Percentiles rank a stretch among this genome's conserved stretches.
Evolutionary conservation across 2,888 invertebrate genomes (phyloP).

Genomic region (Furcula furcula): DNA sequence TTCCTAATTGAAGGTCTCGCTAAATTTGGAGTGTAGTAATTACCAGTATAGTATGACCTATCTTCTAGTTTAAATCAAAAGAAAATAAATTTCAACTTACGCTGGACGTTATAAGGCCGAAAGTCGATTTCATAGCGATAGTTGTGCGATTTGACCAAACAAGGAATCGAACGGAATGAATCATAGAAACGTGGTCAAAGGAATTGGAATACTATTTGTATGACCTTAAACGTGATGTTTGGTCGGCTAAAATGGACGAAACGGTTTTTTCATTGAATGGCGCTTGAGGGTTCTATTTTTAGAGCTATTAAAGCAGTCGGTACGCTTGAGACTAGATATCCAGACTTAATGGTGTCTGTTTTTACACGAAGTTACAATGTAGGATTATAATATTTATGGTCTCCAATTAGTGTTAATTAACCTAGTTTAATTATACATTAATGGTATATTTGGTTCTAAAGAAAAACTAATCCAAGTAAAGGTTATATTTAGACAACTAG

Average conservation of each 20-base stretch:
- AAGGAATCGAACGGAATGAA: slow-evolving; percentile 43
- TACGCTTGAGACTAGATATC: slow-evolving; percentile 7
- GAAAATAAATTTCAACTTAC: slow-evolving; percentile 11
- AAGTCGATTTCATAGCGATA: slow-evolving; percentile 34
- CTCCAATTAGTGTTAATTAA: no score
- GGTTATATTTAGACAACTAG: no score
- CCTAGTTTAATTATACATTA: no score
- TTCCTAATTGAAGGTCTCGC: slow-evolving; percentile 27
- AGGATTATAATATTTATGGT: background rate
- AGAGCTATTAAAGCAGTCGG: slow-evolving; percentile 16
- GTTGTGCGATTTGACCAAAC: slow-evolving; percentile 54
- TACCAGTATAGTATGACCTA: slow-evolving; percentile 23
- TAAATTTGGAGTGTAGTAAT: slow-evolving; percentile 14
- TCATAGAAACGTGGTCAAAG: slow-evolving; percentile 32
- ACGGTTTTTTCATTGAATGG: slow-evolving; percentile 17
- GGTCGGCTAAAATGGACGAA: slow-evolving; percentile 7
- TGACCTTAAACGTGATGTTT: slow-evolving; percentile 17
- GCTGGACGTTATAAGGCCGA: slow-evolving; percentile 38
- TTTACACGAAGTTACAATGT: background rate
- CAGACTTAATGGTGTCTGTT: slow-evolving; percentile 1
- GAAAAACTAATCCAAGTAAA: no score
- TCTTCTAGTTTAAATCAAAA: slow-evolving; percentile 12
- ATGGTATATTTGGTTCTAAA: no score
- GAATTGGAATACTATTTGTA: slow-evolving; percentile 27
- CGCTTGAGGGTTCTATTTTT: slow-evolving; percentile 27